These are phyloP conservation scores for Ypsolopha sequella DNA, from an alignment of 2,888 invertebrate species.

Conservation along the genomic window DNA sequence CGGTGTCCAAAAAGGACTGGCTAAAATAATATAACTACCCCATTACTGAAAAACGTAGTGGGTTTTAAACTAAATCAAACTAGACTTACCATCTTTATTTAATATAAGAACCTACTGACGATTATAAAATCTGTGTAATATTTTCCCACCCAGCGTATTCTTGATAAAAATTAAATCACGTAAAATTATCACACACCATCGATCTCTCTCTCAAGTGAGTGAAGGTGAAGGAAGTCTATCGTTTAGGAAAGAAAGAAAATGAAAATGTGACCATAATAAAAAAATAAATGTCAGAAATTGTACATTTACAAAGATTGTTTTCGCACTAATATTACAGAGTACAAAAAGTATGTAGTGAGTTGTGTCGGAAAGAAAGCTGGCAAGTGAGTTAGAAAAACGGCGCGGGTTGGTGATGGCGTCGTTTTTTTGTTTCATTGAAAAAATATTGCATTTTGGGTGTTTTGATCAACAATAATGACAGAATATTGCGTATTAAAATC, in stretches of 20 bases:
- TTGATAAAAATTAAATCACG: constrained; percentile 16
- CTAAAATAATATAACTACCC: not conserved
- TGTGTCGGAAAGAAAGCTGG: no score
- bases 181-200: constrained; percentile 25
- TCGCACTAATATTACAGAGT: no score
- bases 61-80: not conserved
- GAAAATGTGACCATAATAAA: constrained; percentile 3
- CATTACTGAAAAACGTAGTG: not conserved
- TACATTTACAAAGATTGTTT: not conserved
- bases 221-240: no score
- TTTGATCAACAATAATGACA: no score
- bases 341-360: no score
- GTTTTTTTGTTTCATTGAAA: no score
- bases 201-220: constrained; percentile 15
- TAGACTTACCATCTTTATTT: constrained; percentile 2
- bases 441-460: no score
- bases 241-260: no score
- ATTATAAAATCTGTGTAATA: not conserved
- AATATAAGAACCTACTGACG: not conserved
- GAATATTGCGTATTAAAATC: no score
- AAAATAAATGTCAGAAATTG: not conserved
- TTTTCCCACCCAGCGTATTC: not conserved
- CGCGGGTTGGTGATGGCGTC: no score
- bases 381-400: no score
- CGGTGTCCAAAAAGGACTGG: not conserved